A percentile compares a stretch with the other conserved stretches of the same genome.
phyloP scores from a whole-genome alignment of 2,797 vertebrate genomes.

The Gymnodraco acuticeps region DNA sequence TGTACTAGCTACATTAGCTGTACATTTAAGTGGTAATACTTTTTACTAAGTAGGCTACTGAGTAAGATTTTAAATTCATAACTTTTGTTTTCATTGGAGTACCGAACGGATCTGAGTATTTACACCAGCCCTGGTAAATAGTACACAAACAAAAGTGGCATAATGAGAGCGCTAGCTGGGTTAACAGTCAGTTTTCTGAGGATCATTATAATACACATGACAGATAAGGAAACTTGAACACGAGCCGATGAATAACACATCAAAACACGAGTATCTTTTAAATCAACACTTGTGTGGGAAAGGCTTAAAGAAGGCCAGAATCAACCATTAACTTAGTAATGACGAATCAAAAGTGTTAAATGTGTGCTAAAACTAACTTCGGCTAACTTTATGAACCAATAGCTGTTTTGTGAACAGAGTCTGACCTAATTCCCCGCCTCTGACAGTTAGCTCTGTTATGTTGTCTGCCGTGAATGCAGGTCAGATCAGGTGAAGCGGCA shows the following conservation, averaged over 20 bases:
- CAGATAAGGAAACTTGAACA: too few relatives aligned
- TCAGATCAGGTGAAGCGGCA: slow-evolving; percentile 49
- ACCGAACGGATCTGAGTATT: too few relatives aligned
- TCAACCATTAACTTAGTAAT: rapidly evolving
- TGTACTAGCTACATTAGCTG: too few relatives aligned
- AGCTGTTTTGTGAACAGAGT: not conserved
- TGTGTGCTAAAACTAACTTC: not conserved
- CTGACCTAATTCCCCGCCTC: not conserved
- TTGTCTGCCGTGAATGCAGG: slow-evolving; percentile 30
- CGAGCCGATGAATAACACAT: not conserved
- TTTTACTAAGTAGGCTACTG: too few relatives aligned
- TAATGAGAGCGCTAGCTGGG: too few relatives aligned
- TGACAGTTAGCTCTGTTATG: slow-evolving; percentile 2
- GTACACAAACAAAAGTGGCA: too few relatives aligned
- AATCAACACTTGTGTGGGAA: not conserved
- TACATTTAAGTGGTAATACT: too few relatives aligned
- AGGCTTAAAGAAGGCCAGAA: not conserved
- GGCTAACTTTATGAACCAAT: rapidly evolving
- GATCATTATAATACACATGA: too few relatives aligned
- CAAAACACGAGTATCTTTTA: not conserved
- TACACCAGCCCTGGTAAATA: too few relatives aligned
- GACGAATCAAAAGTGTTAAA: rapidly evolving
- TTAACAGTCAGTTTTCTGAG: too few relatives aligned
- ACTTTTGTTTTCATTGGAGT: too few relatives aligned
- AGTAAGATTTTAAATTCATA: too few relatives aligned